A percentile compares a stretch with the other conserved stretches of the same genome.
Conservation (phyloP, 2,888 invertebrate species). For the Automeris io region DNA sequence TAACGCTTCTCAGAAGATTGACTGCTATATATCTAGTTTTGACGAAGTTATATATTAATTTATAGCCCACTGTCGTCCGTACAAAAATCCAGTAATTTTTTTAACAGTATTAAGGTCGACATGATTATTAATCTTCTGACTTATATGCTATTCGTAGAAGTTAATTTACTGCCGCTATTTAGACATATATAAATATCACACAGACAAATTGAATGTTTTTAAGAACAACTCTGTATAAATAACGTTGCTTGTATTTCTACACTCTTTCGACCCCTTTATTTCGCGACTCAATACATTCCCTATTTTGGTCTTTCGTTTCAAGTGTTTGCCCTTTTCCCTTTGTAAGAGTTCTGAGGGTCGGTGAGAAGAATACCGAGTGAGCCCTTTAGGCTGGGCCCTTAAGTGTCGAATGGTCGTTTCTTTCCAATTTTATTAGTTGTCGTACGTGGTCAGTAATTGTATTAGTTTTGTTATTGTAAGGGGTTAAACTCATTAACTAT, state of each 20-base stretch:
- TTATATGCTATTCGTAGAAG: not conserved
- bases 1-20: no score
- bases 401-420: slow-evolving; percentile 63
- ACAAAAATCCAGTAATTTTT: not conserved
- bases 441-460: slow-evolving; percentile 59
- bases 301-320: slow-evolving; percentile 56
- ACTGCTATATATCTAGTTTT: not conserved
- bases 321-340: slow-evolving; percentile 70
- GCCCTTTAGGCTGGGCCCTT: slow-evolving; percentile 42
- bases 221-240: slow-evolving; percentile 36
- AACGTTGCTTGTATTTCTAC: slow-evolving; percentile 32
- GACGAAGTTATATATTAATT: not conserved
- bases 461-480: slow-evolving; percentile 25
- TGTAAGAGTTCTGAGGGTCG: slow-evolving; percentile 51
- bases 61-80: not conserved
- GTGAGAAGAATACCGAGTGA: slow-evolving; percentile 66
- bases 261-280: slow-evolving; percentile 65
- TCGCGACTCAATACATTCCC: slow-evolving; percentile 74
- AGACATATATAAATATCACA: not conserved
- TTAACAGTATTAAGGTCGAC: not conserved
- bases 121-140: not conserved
- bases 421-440: slow-evolving; percentile 71
- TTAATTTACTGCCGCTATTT: not conserved
- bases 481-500: no score
- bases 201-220: not conserved